Conservation (phyloP, 1,140 invertebrate genomes). For the Berghia stephanieae region DNA sequence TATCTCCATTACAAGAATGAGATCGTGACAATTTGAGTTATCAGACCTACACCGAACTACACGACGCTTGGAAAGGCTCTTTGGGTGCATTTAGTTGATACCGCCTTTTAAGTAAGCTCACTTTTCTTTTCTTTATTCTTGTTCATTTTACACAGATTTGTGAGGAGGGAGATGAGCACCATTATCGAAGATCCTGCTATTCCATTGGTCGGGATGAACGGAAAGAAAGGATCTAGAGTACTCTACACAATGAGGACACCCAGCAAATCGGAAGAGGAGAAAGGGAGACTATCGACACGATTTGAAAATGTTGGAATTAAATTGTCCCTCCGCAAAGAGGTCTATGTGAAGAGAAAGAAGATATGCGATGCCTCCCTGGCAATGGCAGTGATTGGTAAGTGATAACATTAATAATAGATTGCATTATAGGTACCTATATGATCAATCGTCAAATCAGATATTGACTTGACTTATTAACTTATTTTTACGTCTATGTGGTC, state of each 20-base stretch:
- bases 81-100: too few species aligned
- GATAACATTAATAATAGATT: too few species aligned
- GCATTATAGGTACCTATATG: too few species aligned
- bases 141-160: neutral
- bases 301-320: conserved; percentile 33
- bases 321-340: conserved; percentile 57
- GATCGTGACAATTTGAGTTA: too few species aligned
- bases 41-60: too few species aligned
- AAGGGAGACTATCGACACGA: neutral
- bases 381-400: conserved; percentile 43
- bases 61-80: too few species aligned
- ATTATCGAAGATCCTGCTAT: conserved; percentile 22
- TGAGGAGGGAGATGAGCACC: neutral
- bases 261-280: neutral
- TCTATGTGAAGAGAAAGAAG: conserved; percentile 51
- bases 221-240: neutral
- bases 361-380: conserved; percentile 52
- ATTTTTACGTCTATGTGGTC: too few species aligned
- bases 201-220: conserved; percentile 25
- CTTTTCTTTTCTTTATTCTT: too few species aligned
- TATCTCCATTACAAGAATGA: too few species aligned
- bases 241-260: neutral
- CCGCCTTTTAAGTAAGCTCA: too few species aligned
- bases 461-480: too few species aligned
- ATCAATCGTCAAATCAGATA: too few species aligned